phyloP scores from a whole-genome alignment of 2,797 vertebrate species.

The Scleropages formosus region DNA sequence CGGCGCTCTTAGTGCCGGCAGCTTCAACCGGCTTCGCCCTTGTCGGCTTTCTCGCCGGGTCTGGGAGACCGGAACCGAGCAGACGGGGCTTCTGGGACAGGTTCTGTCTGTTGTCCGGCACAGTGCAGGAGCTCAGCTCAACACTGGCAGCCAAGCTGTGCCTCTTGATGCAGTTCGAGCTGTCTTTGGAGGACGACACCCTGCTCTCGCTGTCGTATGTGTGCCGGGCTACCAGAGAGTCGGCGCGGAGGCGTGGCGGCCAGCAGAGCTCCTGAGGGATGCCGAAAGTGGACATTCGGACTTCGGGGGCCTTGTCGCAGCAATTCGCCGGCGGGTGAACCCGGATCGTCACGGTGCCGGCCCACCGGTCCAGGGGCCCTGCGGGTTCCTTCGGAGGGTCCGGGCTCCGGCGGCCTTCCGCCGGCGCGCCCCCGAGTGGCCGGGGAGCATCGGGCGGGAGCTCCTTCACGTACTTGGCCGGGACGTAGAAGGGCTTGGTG shows the following conservation, averaged over 20 bases:
- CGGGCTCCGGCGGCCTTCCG: conserved; percentile 10
- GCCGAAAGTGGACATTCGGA: conserved; percentile 56
- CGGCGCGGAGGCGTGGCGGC: conserved; percentile 22
- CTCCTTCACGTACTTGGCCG: conserved; percentile 86
- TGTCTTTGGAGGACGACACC: neutral
- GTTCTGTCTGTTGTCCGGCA: neutral
- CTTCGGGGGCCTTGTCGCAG: conserved; percentile 30
- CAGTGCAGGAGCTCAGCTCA: conserved; percentile 9
- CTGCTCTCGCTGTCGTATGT: neutral
- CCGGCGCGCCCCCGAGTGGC: neutral
- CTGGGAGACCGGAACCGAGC: conserved; percentile 28
- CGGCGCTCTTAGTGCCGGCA: neutral
- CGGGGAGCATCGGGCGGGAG: conserved; percentile 39
- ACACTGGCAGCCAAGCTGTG: neutral
- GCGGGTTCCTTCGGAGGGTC: conserved; percentile 2
- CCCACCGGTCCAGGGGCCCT: neutral
- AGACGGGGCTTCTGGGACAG: conserved; percentile 30
- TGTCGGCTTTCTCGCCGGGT: conserved; percentile 2
- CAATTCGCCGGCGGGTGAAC: neutral
- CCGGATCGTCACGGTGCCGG: neutral
- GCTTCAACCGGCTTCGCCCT: conserved; percentile 1
- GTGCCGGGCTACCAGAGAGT: neutral
- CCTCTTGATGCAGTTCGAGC: neutral
- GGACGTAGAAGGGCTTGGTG: conserved; percentile 83
- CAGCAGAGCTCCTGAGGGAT: conserved; percentile 41